Evolutionary conservation across 2,113 vertebrate genomes (phyloP).

Genomic region (Prochilodus magdalenae): DNA sequence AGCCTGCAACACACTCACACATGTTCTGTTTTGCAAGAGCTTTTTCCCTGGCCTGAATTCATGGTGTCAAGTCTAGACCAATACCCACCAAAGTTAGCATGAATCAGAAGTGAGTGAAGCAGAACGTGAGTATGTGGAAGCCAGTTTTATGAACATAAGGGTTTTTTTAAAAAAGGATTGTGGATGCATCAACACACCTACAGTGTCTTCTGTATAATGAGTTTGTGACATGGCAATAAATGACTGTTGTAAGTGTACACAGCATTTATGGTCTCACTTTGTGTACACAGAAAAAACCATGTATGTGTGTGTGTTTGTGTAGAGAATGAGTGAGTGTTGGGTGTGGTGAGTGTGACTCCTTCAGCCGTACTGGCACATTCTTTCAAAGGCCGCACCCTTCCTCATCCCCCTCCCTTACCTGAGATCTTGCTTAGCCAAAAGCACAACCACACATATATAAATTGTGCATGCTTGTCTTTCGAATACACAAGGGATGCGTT

Average conservation of each 20-base stretch:
- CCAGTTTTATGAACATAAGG: not conserved
- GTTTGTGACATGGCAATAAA: conserved; percentile 18
- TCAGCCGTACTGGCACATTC: conserved; percentile 53
- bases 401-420: conserved; percentile 48
- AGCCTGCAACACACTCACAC: not conserved
- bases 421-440: conserved; percentile 13
- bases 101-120: not conserved
- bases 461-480: not conserved
- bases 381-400: conserved; percentile 50
- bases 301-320: conserved; percentile 1
- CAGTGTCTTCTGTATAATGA: conserved; percentile 17
- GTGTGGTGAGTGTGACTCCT: conserved; percentile 42
- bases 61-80: conserved; percentile 15
- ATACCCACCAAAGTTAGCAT: not conserved
- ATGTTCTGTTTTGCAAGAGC: not conserved
- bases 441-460: conserved; percentile 9
- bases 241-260: conserved; percentile 18
- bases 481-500: not conserved
- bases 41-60: conserved; percentile 30
- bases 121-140: not conserved
- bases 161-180: not conserved
- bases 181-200: not conserved
- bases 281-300: conserved; percentile 31
- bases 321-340: conserved; percentile 32
- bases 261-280: conserved; percentile 16